Conservation (phyloP, 1,140 invertebrate species). For the Drosophila azteca region DNA sequence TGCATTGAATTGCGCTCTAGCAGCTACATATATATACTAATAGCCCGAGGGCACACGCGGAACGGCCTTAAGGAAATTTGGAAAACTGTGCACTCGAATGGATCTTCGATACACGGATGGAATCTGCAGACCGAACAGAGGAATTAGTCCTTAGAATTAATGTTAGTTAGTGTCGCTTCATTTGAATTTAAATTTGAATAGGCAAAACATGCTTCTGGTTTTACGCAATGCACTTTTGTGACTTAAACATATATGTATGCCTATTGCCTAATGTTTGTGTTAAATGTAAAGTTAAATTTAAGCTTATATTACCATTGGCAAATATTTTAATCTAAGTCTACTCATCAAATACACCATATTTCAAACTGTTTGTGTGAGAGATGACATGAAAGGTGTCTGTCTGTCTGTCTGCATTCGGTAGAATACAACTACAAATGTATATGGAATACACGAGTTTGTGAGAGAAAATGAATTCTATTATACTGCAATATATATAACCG, state of each 20-base stretch:
- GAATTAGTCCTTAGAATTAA: slow-evolving; percentile 66
- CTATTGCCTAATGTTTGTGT: slow-evolving; percentile 68
- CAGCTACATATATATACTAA: neutral
- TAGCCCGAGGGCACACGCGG: too few species aligned
- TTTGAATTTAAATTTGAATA: slow-evolving; percentile 14
- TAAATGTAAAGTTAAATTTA: slow-evolving; percentile 69
- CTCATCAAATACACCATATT: slow-evolving; percentile 44
- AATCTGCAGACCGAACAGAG: slow-evolving; percentile 48
- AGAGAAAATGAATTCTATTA: slow-evolving; percentile 37
- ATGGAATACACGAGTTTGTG: slow-evolving; percentile 25
- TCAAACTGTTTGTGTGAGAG: slow-evolving; percentile 44
- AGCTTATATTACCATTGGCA: slow-evolving; percentile 47
- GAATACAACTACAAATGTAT: neutral
- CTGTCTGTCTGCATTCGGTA: slow-evolving; percentile 25
- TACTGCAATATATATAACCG: slow-evolving; percentile 45
- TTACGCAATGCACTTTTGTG: slow-evolving; percentile 59
- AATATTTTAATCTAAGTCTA: slow-evolving; percentile 53
- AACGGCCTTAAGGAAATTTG: slow-evolving; percentile 33
- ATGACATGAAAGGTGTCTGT: slow-evolving; percentile 14
- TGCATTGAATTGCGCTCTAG: slow-evolving; percentile 27
- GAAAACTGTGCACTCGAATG: slow-evolving; percentile 3
- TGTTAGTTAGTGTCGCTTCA: slow-evolving; percentile 68
- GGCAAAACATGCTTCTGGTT: slow-evolving; percentile 36
- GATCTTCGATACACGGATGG: slow-evolving; percentile 7
- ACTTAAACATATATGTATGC: slow-evolving; percentile 51